Conservation (phyloP, 2,797 vertebrate species). For the Gastrophryne carolinensis region DNA sequence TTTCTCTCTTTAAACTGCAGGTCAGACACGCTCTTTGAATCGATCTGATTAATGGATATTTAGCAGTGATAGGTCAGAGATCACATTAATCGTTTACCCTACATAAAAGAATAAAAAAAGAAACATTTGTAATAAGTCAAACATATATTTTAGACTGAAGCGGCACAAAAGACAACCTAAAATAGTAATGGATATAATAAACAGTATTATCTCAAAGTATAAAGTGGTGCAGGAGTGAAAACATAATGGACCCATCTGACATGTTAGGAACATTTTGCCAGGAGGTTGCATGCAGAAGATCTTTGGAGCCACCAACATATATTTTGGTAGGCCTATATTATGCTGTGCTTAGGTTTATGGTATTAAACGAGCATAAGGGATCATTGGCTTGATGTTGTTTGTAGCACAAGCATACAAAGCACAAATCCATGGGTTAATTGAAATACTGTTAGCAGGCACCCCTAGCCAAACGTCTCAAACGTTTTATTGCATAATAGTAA, state of each 20-base stretch:
- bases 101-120: neutral
- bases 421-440: no score
- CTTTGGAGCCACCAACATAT: neutral
- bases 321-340: no score
- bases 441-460: no score
- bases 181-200: neutral
- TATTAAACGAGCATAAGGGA: no score
- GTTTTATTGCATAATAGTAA: no score
- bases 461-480: no score
- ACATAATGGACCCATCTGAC: neutral
- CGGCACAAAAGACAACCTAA: neutral
- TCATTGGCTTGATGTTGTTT: no score
- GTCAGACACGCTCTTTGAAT: constrained; percentile 63
- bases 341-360: no score
- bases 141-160: neutral
- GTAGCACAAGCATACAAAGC: no score
- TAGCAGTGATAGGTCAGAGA: constrained; percentile 57
- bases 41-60: constrained; percentile 61
- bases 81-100: constrained; percentile 54
- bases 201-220: neutral
- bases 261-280: neutral
- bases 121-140: neutral
- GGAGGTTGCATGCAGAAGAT: neutral
- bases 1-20: constrained; percentile 55
- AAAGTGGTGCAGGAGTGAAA: neutral